phyloP scores from a whole-genome alignment of 2,888 invertebrate species.

The Himalopsyche tibetana region DNA sequence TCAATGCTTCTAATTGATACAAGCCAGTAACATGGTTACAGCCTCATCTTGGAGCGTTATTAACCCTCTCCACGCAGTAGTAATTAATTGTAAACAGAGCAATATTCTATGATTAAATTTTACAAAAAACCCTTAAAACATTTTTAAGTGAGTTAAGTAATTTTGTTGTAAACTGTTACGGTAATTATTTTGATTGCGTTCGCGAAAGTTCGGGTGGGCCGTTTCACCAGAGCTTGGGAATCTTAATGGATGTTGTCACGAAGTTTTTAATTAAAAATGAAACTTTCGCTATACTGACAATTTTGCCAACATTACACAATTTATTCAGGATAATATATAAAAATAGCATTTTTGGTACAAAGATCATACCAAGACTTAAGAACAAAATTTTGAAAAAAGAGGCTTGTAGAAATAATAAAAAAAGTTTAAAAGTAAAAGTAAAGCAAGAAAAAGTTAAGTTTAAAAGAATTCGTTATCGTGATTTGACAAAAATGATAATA shows the following conservation, averaged over 20 bases:
- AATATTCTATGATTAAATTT: slow-evolving; percentile 41
- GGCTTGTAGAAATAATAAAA: not conserved
- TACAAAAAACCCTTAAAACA: not conserved
- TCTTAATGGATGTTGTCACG: slow-evolving; percentile 54
- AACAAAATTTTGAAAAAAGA: not conserved
- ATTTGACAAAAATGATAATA: no score
- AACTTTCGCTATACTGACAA: slow-evolving; percentile 44
- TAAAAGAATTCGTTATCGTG: not conserved
- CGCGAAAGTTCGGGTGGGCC: slow-evolving; percentile 44
- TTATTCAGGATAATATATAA: slow-evolving; percentile 3
- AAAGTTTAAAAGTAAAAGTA: not conserved
- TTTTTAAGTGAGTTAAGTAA: slow-evolving; percentile 48
- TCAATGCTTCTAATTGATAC: slow-evolving; percentile 59
- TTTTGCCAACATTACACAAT: slow-evolving; percentile 15
- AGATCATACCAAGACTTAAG: not conserved
- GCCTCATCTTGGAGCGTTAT: not conserved
- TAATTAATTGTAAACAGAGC: slow-evolving; percentile 20
- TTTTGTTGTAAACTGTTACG: slow-evolving; percentile 31
- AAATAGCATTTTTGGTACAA: not conserved
- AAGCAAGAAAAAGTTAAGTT: not conserved
- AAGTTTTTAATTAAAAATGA: slow-evolving; percentile 61
- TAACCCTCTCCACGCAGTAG: slow-evolving; percentile 8
- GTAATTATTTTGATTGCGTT: slow-evolving; percentile 51
- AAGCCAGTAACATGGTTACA: slow-evolving; percentile 44
- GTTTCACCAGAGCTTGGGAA: slow-evolving; percentile 41